Evolutionary conservation across 1,140 invertebrate species (phyloP).

Genomic region (Drepana arcuata): DNA sequence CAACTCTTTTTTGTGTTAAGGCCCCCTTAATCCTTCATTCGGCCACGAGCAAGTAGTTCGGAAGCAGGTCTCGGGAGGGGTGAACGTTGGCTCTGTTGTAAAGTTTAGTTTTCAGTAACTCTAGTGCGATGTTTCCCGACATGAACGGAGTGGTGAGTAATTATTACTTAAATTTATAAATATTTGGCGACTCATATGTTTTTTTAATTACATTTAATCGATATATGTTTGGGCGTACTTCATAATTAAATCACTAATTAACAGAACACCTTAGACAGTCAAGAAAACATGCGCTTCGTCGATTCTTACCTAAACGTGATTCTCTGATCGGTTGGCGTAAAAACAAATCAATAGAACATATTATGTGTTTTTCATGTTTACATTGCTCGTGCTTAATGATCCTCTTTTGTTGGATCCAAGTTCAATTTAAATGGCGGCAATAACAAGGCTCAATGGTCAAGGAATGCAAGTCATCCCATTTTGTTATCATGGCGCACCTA

Average conservation of each 20-base stretch:
- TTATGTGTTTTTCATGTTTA: conserved; percentile 18
- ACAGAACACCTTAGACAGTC: too few relatives aligned
- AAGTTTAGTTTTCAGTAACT: conserved; percentile 10
- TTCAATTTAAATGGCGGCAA: conserved; percentile 25
- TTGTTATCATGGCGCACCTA: not conserved
- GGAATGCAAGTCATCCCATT: conserved; percentile 11
- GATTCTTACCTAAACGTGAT: too few relatives aligned
- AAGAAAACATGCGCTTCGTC: too few relatives aligned
- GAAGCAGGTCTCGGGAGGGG: conserved; percentile 9
- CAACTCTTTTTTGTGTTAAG: conserved; percentile 27
- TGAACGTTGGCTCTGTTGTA: conserved; percentile 20
- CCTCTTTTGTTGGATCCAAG: conserved; percentile 26
- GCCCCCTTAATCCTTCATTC: conserved; percentile 12
- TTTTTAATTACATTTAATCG: too few relatives aligned
- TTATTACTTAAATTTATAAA: conserved; percentile 7
- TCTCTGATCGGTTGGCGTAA: too few relatives aligned
- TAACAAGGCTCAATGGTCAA: conserved; percentile 10
- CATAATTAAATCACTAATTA: too few relatives aligned
- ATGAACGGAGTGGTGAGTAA: conserved; percentile 26
- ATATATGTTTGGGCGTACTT: too few relatives aligned
- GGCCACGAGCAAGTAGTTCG: conserved; percentile 13
- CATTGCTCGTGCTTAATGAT: conserved; percentile 20
- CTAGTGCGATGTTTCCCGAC: conserved; percentile 33
- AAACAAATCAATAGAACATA: too few relatives aligned
- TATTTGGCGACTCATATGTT: conserved; percentile 7